Percentiles rank a stretch among this genome's conserved stretches.
Conservation (phyloP, 2,888 invertebrate species). For the Julus scanicus region DNA sequence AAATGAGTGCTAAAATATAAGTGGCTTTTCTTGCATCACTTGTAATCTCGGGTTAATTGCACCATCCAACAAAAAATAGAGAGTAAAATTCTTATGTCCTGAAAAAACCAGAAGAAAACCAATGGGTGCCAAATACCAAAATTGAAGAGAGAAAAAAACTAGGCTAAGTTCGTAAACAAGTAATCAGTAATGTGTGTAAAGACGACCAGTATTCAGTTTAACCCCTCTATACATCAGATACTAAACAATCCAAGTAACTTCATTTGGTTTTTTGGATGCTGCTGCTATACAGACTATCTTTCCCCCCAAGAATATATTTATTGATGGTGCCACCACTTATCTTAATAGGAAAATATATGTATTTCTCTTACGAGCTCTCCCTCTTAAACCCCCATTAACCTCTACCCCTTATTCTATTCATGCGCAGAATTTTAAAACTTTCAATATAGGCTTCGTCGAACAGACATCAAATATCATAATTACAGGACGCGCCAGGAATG, state of each 20-base stretch:
- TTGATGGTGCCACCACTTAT: slow-evolving; percentile 39
- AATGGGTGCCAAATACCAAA: slow-evolving; percentile 21
- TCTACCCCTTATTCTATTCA: slow-evolving; percentile 36
- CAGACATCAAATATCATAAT: neutral
- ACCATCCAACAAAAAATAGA: neutral
- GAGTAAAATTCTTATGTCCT: neutral
- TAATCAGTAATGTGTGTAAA: neutral
- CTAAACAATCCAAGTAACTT: neutral
- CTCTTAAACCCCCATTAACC: slow-evolving; percentile 31
- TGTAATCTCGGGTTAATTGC: slow-evolving; percentile 2
- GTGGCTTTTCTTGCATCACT: neutral
- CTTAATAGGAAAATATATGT: slow-evolving; percentile 30
- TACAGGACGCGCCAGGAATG: neutral
- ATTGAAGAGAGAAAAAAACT: neutral
- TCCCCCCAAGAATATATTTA: neutral
- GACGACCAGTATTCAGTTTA: neutral
- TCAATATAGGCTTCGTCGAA: neutral
- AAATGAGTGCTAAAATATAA: neutral
- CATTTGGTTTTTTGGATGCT: neutral
- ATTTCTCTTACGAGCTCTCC: neutral
- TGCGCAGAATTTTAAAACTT: slow-evolving; percentile 10
- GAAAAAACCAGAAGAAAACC: neutral
- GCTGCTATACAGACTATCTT: neutral
- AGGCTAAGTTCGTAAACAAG: neutral
- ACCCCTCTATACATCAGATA: neutral